Percentiles rank a stretch among this genome's conserved stretches.
phyloP scores from a whole-genome alignment of 2,113 vertebrate genomes.

The Carlito syrichta region DNA sequence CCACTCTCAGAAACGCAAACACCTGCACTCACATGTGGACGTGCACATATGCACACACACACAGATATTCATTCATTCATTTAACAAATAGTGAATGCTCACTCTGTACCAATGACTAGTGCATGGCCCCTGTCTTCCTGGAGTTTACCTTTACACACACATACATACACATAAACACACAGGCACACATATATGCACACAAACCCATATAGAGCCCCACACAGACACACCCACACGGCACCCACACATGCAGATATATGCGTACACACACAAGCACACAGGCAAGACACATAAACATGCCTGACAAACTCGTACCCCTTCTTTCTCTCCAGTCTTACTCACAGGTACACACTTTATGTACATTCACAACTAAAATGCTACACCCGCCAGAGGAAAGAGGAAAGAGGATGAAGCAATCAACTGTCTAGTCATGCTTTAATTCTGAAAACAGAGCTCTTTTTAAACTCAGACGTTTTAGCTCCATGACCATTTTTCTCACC shows the following conservation, averaged over 20 bases:
- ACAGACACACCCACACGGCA: not conserved
- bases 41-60: not conserved
- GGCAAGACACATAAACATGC: not conserved
- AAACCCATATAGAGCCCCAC: not conserved
- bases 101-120: not conserved
- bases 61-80: not conserved
- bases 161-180: not conserved
- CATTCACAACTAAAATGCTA: not conserved
- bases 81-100: not conserved
- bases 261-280: not conserved
- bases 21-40: not conserved
- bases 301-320: not conserved
- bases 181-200: not conserved
- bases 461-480: not conserved
- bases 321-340: not conserved
- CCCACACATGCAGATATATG: not conserved
- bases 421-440: not conserved
- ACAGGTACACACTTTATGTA: not conserved
- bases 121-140: not conserved
- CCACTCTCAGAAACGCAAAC: not conserved
- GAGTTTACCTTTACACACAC: not conserved
- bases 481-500: not conserved
- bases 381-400: not conserved
- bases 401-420: not conserved
- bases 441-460: not conserved